Conservation (phyloP, 30 jellyfish, hydroid and myxozoan genomes). For the Chironex yamaguchii region DNA sequence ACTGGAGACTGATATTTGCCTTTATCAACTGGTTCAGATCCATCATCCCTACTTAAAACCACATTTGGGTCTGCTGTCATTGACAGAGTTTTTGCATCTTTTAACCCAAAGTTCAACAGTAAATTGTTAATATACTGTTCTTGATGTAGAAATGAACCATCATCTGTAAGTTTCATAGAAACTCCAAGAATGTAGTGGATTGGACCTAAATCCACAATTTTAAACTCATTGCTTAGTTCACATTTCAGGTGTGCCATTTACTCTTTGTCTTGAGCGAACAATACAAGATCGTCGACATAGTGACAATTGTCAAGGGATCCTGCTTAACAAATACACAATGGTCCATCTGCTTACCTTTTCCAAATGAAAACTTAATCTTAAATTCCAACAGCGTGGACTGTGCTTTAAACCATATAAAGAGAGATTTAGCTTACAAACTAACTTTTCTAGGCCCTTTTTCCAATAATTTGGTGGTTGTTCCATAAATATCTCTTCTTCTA, state of each 20-base stretch:
- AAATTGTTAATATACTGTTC: not conserved
- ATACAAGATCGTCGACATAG: too few relatives aligned
- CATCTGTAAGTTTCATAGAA: not conserved
- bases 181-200: slow-evolving; percentile 38
- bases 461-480: slow-evolving; percentile 25
- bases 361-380: not conserved
- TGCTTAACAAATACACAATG: too few relatives aligned
- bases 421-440: slow-evolving; percentile 24
- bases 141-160: not conserved
- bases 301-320: too few relatives aligned
- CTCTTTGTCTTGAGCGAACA: too few relatives aligned
- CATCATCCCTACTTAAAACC: slow-evolving; percentile 5
- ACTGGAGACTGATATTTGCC: slow-evolving; percentile 24
- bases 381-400: slow-evolving; percentile 55
- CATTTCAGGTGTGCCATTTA: too few relatives aligned
- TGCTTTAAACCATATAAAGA: slow-evolving; percentile 56
- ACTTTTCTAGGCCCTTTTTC: not conserved
- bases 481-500: slow-evolving; percentile 25
- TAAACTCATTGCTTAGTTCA: too few relatives aligned
- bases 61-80: slow-evolving; percentile 16
- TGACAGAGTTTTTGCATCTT: slow-evolving; percentile 4
- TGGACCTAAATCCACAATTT: slow-evolving; percentile 29
- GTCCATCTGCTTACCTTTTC: too few relatives aligned
- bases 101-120: too few relatives aligned
- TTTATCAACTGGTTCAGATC: slow-evolving; percentile 1